These are phyloP conservation scores for Etheostoma spectabile DNA, from an alignment of 2,113 vertebrate genomes.

Conservation along the genomic window DNA sequence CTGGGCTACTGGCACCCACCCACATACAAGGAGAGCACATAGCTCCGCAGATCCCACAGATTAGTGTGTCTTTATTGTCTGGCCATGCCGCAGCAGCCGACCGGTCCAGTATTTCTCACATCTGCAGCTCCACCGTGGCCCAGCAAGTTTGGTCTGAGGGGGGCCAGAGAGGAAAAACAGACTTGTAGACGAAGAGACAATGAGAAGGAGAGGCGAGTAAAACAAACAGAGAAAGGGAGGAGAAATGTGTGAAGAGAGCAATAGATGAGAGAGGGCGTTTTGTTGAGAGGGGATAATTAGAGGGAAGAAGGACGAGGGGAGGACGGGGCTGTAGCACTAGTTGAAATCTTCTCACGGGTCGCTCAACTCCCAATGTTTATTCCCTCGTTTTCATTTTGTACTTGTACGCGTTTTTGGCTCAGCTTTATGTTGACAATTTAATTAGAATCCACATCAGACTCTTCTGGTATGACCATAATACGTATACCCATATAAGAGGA, in stretches of 20 bases:
- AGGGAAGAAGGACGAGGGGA: conserved; percentile 57
- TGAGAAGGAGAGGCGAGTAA: conserved; percentile 19
- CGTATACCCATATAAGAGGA: neutral
- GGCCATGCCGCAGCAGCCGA: conserved; percentile 17
- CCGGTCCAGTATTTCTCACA: conserved; percentile 30
- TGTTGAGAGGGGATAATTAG: conserved; percentile 65
- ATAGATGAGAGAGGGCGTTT: conserved; percentile 41
- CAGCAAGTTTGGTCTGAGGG: conserved; percentile 17
- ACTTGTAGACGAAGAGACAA: conserved; percentile 17
- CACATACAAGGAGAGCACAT: conserved; percentile 21
- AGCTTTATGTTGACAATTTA: conserved; percentile 12
- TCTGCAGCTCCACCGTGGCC: conserved; percentile 6
- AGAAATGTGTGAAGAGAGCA: conserved; percentile 49
- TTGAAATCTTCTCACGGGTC: conserved; percentile 57
- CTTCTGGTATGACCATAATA: neutral
- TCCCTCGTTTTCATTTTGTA: conserved; percentile 25
- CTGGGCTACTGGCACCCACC: conserved; percentile 15
- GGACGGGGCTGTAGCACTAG: conserved; percentile 26
- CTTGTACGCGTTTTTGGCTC: conserved; percentile 1
- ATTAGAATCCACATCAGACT: conserved; percentile 19
- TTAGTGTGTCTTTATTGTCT: conserved; percentile 32
- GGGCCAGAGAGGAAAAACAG: conserved; percentile 1
- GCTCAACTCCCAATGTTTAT: conserved; percentile 21
- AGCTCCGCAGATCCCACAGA: conserved; percentile 44
- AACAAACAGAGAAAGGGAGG: conserved; percentile 31